Evolutionary conservation across 2,888 invertebrate species (phyloP), one percentile per base, ranked within the genome.

Genomic region (Phalera bucephala): DNA sequence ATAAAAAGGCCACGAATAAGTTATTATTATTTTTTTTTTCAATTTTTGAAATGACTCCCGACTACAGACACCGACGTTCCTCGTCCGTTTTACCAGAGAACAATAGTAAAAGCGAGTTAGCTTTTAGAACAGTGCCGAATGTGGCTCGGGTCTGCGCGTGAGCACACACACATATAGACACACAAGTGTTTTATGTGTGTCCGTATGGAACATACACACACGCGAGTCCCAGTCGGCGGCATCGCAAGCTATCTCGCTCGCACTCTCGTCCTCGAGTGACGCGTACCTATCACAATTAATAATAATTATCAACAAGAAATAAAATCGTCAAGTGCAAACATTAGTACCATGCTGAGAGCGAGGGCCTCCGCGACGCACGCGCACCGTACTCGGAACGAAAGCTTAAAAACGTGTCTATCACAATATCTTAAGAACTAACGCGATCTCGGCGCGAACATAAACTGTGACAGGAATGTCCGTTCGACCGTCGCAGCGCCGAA

Each of bases 1-100:
- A 5, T 59, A 56, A 60, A 63, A 75, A 77, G 76, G 73, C 74
- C 73, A 74, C 74, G 58, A 66, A 61, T 59, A 57, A 60, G 66
- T 66, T 43, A 46, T 32, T 40, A 37, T 51, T 41, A 52, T 55
- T 47, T 17, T 5, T 5, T 17, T 17, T 17, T 17, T 17, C 17
- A 17, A 5, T 17, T 17, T 17, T 57, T 45, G 48, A 52, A 55
- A 41, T 44, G 42, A 27, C 31, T n/a, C 17, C 17, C 39, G 33
- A 8, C 33, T 31, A 32, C 36, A 30, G 42, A 30, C 45, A 40
- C 43, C 38, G 44, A 36, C 40, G 33, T 27, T 15, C 42, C 32
- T 20, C 56, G 45, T 32, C 46, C 40, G 48, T 17, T 17, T 5
- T 45, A 36, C n/a, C n/a, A n/a, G n/a, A n/a, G n/a, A n/a, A n/a